Percentiles rank a stretch among this genome's conserved stretches.
These are phyloP conservation scores for Atta cephalotes DNA, from an alignment of 1,140 invertebrate species.

Conservation along the genomic window DNA sequence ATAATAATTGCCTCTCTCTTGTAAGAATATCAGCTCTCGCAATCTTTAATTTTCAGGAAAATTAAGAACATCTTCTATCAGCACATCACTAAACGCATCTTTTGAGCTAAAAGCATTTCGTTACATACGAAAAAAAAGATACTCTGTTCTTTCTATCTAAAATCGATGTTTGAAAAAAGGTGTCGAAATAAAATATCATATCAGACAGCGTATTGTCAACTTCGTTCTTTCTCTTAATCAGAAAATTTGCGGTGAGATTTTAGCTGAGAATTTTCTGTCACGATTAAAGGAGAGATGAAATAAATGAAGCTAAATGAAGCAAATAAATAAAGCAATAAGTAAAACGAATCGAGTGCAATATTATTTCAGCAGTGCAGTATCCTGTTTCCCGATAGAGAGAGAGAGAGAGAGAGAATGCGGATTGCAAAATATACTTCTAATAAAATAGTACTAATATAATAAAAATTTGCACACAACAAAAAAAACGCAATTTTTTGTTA, in stretches of 20 bases:
- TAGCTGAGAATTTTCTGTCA: conserved; percentile 24
- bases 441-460: background rate
- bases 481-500: background rate
- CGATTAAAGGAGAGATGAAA: conserved; percentile 14
- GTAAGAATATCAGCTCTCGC: conserved; percentile 49
- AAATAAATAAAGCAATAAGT: conserved; percentile 44
- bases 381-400: background rate
- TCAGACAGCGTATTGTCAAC: conserved; percentile 14
- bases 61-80: conserved; percentile 56
- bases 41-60: conserved; percentile 57
- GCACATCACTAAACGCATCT: conserved; percentile 53
- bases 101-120: conserved; percentile 57
- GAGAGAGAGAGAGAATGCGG: background rate
- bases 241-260: conserved; percentile 43
- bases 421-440: conserved; percentile 30
- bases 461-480: background rate
- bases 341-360: conserved; percentile 33
- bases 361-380: conserved; percentile 33
- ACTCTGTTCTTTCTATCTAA: conserved; percentile 20
- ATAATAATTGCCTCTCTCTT: conserved; percentile 48
- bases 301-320: conserved; percentile 41
- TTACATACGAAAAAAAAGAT: conserved; percentile 48
- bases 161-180: conserved; percentile 55
- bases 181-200: conserved; percentile 57
- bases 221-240: conserved; percentile 42